Base-by-base conservation (phyloP, 1,140 invertebrate species). In the Limonius californicus region DNA sequence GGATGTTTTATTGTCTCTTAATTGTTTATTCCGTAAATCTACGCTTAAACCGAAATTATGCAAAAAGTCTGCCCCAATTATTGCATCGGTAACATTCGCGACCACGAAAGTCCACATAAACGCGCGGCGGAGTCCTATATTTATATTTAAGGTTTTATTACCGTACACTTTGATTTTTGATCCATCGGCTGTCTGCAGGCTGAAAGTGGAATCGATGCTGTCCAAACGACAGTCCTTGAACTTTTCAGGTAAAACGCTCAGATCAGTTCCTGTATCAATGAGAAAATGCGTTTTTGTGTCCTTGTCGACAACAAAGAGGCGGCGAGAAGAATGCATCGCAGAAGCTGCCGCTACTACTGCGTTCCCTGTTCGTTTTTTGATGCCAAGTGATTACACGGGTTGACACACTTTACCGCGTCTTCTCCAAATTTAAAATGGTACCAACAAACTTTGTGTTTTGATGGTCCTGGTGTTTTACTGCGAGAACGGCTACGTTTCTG, bases 51-150 rank as follows among this genome's bases (percentile, higher is more conserved):
- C 62, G 62, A 69, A 74, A 59, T 74, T 47, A 0, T 27, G 16
- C 7, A 81, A 59, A 47, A 79, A 76, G 57, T 79, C 76, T 2
- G 76, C 74, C 20, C 77, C 76, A 0, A 78, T 67, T 1, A 79
- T 77, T 1, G 78, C 68, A 30, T 71, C 70, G 0, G 54, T 45
- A 0, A 77, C 72, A 23, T 74, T 72, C 0, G 76, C 76, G 1
- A 80, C 60, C 9, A 76, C 67, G 50, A 79, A 80, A 8, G 58
- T 30, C 77, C 74, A 79, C 15, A 27, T 50, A 35, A 74, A 74
- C 11, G 66, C 56, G 39, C 75, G 68, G 7, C 68, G 63, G 1
- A 72, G 43, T 4, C 72, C 72, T 1, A 78, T 42, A 53, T 78
- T 63, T 0, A 78, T 56, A 11, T 59, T 55, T 0, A 78, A 21